Conservation (phyloP, 2,113 vertebrate genomes). For the Lathamus discolor region DNA sequence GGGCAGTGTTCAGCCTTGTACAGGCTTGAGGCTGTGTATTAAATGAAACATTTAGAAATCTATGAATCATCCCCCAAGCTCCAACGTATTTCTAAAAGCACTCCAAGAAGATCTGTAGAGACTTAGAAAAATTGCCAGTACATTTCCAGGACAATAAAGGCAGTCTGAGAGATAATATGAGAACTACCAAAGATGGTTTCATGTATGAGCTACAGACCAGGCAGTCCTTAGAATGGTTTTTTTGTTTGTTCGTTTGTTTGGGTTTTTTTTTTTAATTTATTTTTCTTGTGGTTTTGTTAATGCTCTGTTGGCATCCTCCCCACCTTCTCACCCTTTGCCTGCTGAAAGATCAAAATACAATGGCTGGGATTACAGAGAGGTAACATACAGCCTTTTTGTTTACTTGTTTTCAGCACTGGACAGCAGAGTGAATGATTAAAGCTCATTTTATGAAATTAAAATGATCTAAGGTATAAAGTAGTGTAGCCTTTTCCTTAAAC, state of each 20-base stretch:
- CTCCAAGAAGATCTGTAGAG: neutral
- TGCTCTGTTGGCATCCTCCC: neutral
- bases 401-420: conserved; percentile 38
- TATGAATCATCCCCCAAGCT: neutral
- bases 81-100: neutral
- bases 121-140: neutral
- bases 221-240: neutral
- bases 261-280: rapidly evolving
- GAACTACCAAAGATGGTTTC: neutral
- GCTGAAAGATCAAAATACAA: neutral
- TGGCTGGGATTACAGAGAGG: neutral
- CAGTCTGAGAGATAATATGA: neutral
- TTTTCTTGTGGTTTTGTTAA: neutral
- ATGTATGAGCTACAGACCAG: neutral
- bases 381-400: neutral
- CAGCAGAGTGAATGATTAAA: conserved; percentile 7
- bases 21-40: neutral
- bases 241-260: rapidly evolving
- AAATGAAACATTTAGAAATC: neutral
- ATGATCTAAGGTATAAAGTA: neutral
- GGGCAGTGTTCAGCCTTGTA: neutral
- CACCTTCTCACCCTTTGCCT: neutral
- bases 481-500: neutral
- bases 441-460: neutral
- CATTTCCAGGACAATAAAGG: neutral